phyloP scores from a whole-genome alignment of 2,113 vertebrate genomes.

The Sialia sialis region DNA sequence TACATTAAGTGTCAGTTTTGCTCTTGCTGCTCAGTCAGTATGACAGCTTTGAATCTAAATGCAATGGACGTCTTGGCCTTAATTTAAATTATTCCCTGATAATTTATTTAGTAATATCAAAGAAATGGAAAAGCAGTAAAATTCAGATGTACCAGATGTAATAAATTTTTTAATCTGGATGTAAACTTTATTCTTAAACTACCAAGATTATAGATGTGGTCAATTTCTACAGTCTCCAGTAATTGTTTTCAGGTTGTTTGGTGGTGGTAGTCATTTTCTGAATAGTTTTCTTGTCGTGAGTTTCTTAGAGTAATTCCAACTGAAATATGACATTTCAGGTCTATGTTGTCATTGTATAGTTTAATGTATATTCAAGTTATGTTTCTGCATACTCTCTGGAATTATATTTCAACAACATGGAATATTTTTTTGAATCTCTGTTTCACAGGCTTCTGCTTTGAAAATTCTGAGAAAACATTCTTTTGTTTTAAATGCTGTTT shows the following conservation, averaged over 20 bases:
- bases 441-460: background rate
- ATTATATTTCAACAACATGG: background rate
- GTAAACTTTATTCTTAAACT: background rate
- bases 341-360: background rate
- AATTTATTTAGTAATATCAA: background rate
- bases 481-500: background rate
- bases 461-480: background rate
- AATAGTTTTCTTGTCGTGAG: background rate
- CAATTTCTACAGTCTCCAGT: background rate
- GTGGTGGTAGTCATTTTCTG: background rate
- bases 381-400: background rate
- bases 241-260: background rate
- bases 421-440: background rate
- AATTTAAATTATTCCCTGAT: conserved; percentile 21
- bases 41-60: conserved; percentile 50
- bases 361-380: background rate
- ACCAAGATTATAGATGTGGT: background rate
- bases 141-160: background rate
- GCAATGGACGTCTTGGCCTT: conserved; percentile 6
- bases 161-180: background rate
- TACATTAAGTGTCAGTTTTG: conserved; percentile 54
- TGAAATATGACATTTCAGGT: background rate
- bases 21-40: conserved; percentile 34
- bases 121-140: background rate
- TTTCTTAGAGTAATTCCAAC: background rate